These are phyloP conservation scores for Darevskia mixta DNA, from an alignment of 2,797 vertebrate genomes.

Conservation along the genomic window DNA sequence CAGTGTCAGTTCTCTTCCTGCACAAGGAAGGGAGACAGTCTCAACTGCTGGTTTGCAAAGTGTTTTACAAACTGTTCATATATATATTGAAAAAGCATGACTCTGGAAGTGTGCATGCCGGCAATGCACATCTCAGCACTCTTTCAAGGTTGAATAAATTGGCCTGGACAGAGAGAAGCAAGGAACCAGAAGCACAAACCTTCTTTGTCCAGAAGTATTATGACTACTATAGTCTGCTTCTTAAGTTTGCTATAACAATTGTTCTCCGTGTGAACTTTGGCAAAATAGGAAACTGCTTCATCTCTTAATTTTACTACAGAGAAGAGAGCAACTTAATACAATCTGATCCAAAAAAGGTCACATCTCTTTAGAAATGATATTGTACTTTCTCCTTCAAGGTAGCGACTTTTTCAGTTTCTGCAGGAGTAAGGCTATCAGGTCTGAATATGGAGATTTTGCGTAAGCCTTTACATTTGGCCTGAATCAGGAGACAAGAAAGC, in stretches of 20 bases:
- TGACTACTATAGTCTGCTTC: neutral
- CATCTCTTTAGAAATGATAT: neutral
- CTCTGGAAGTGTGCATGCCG: too few relatives aligned
- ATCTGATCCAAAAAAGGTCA: conserved; percentile 47
- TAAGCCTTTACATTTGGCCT: neutral
- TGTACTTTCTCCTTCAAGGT: neutral
- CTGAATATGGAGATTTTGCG: neutral
- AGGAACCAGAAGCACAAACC: neutral
- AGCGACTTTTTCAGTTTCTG: neutral
- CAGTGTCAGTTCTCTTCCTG: neutral
- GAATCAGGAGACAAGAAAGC: neutral
- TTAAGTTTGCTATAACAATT: neutral
- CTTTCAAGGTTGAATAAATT: neutral
- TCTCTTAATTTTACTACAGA: conserved; percentile 1
- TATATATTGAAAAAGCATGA: neutral
- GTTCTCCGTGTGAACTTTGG: neutral
- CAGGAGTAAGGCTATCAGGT: neutral
- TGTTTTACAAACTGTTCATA: neutral
- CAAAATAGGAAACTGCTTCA: neutral
- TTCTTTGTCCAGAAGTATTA: neutral
- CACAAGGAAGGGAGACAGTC: neutral
- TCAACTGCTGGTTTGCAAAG: neutral
- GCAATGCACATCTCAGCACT: neutral
- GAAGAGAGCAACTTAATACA: neutral
- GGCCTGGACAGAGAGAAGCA: neutral